These are phyloP conservation scores for Heliconius nattereri DNA, from an alignment of 1,140 invertebrate species.

Conservation along the genomic window DNA sequence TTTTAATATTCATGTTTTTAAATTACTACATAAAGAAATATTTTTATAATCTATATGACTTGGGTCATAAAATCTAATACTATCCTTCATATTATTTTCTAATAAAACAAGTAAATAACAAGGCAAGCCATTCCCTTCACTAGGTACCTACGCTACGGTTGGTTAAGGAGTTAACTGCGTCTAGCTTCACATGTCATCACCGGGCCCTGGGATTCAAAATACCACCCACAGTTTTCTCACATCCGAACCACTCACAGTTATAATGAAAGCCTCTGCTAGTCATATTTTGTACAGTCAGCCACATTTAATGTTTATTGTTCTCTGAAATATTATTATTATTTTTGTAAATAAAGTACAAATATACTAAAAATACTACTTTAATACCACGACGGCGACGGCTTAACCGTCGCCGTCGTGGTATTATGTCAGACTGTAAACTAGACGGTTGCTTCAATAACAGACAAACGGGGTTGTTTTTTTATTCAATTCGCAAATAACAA, in stretches of 20 bases:
- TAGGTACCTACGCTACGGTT: background rate
- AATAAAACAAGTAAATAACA: slow-evolving; percentile 5
- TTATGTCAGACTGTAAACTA: no score
- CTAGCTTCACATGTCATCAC: slow-evolving; percentile 7
- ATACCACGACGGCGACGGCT: no score
- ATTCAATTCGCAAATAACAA: no score
- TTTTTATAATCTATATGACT: no score
- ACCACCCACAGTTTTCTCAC: slow-evolving; percentile 39
- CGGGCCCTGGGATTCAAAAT: slow-evolving; percentile 13
- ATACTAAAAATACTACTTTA: no score
- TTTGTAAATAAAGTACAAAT: no score
- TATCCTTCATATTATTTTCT: background rate
- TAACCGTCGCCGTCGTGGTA: no score
- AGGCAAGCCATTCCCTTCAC: background rate
- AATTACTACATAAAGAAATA: no score
- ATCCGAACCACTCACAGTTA: slow-evolving; percentile 29
- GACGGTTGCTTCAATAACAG: no score
- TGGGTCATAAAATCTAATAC: background rate
- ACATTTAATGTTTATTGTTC: background rate
- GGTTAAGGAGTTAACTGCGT: background rate
- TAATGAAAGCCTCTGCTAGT: slow-evolving; percentile 31
- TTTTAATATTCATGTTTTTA: no score
- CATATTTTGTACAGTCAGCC: slow-evolving; percentile 30
- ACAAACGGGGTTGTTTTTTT: no score
- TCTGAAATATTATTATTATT: no score